Conservation (phyloP, 2,888 invertebrate species). For the Nomada ruficornis region DNA sequence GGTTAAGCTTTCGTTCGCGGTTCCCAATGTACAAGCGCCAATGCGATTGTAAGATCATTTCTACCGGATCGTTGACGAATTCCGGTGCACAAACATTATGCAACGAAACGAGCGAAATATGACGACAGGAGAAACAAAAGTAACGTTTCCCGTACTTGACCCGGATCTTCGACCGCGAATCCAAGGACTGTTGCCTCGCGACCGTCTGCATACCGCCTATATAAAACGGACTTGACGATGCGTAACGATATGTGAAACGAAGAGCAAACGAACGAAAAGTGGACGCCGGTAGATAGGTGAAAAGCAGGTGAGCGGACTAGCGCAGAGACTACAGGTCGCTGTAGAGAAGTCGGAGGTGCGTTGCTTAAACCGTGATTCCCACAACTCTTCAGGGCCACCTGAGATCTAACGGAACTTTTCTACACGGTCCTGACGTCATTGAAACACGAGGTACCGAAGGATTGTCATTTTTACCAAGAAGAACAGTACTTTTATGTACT, state of each 20-base stretch:
- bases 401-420: slow-evolving; percentile 69
- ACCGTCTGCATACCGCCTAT: no score
- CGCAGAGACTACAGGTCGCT: slow-evolving; percentile 27
- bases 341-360: slow-evolving; percentile 31
- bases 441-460: slow-evolving; percentile 43
- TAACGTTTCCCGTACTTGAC: slow-evolving; percentile 46
- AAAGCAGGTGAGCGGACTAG: slow-evolving; percentile 63
- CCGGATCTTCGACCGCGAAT: slow-evolving; percentile 32
- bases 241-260: slow-evolving; percentile 1
- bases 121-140: slow-evolving; percentile 36
- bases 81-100: slow-evolving; percentile 12
- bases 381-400: slow-evolving; percentile 50
- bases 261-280: slow-evolving; percentile 10
- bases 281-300: slow-evolving; percentile 48
- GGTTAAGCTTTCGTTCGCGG: slow-evolving; percentile 25
- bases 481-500: slow-evolving; percentile 25
- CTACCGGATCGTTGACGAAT: background rate
- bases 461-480: slow-evolving; percentile 37
- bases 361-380: slow-evolving; percentile 63
- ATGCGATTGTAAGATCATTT: background rate
- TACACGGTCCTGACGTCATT: slow-evolving; percentile 68
- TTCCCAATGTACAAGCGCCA: slow-evolving; percentile 11
- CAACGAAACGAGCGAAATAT: slow-evolving; percentile 36
- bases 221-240: background rate
- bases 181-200: slow-evolving; percentile 31